Evolutionary conservation across 2,797 vertebrate genomes (phyloP).

Genomic region (Oreortyx pictus): DNA sequence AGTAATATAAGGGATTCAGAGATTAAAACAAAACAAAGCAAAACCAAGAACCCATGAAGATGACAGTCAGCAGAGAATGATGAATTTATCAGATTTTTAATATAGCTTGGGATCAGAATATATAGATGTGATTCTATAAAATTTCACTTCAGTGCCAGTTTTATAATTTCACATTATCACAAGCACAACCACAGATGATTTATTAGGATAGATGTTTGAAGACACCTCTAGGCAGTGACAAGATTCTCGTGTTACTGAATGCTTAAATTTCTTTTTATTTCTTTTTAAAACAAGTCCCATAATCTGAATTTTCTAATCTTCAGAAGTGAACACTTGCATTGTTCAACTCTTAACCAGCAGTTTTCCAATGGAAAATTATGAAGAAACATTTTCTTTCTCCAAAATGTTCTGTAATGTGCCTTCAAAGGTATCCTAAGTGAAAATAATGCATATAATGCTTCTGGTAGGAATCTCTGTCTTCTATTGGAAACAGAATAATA

Average conservation of each 20-base stretch:
- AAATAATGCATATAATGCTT: background rate
- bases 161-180: conserved; percentile 45
- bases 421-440: background rate
- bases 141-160: conserved; percentile 51
- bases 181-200: conserved; percentile 52
- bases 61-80: background rate
- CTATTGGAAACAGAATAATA: background rate
- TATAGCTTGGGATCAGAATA: background rate
- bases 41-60: background rate
- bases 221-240: conserved; percentile 54
- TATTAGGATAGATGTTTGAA: conserved; percentile 55
- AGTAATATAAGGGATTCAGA: background rate
- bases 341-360: background rate
- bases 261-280: conserved; percentile 52
- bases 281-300: conserved; percentile 53
- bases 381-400: conserved; percentile 38
- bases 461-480: background rate
- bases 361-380: background rate
- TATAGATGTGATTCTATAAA: conserved; percentile 18
- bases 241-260: conserved; percentile 66
- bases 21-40: background rate
- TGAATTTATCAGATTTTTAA: background rate
- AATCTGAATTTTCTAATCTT: conserved; percentile 53
- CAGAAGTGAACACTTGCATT: conserved; percentile 21
- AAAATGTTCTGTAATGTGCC: background rate